A percentile compares a stretch with the other conserved stretches of the same genome.
Conservation (phyloP, 2,888 invertebrate species). For the Caenorhabditis angaria region DNA sequence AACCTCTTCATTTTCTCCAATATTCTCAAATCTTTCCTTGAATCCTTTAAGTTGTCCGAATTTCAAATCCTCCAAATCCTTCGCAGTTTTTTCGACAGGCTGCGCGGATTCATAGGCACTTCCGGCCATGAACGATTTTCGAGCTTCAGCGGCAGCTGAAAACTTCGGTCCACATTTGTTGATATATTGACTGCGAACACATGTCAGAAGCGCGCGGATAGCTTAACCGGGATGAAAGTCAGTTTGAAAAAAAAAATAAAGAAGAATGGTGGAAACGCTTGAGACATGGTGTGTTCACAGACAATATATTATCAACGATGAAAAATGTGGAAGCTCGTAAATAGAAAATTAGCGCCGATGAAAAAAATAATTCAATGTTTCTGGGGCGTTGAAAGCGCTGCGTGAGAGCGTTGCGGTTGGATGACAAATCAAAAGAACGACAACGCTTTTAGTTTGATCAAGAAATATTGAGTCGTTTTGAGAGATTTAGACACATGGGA, state of each 20-base stretch:
- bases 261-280: background rate
- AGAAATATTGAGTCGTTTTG: too few species aligned
- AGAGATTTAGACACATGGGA: too few species aligned
- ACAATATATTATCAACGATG: too few species aligned
- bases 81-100: slow-evolving; percentile 62
- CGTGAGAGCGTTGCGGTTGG: too few species aligned
- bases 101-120: slow-evolving; percentile 62
- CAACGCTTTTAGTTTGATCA: too few species aligned
- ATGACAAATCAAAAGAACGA: too few species aligned
- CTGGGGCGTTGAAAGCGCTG: too few species aligned
- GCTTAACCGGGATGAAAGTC: slow-evolving; percentile 8
- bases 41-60: slow-evolving; percentile 65
- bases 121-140: slow-evolving; percentile 70
- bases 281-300: background rate
- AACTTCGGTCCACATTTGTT: background rate
- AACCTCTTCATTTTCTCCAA: slow-evolving; percentile 51
- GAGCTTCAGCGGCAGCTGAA: slow-evolving; percentile 69
- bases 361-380: too few species aligned
- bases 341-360: too few species aligned
- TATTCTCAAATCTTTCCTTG: slow-evolving; percentile 71
- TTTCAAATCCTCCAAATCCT: slow-evolving; percentile 66
- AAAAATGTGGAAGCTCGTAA: too few species aligned
- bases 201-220: slow-evolving; percentile 48
- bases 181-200: slow-evolving; percentile 41
- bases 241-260: background rate